These are phyloP conservation scores for Crotalus helleri DNA, from an alignment of 2,113 vertebrate genomes.

Conservation along the genomic window DNA sequence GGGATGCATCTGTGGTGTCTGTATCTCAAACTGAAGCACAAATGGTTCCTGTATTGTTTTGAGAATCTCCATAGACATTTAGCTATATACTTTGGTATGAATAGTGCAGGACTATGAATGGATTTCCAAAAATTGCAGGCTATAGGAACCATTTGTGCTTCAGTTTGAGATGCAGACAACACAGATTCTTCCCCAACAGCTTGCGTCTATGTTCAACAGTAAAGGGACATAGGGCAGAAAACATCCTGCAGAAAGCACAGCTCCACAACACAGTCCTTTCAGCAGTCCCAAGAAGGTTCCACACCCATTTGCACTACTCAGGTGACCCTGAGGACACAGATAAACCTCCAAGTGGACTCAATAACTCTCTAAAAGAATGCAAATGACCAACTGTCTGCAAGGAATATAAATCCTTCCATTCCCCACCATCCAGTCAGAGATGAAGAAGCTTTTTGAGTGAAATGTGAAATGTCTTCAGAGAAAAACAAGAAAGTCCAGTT, in stretches of 20 bases:
- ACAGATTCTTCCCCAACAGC: background rate
- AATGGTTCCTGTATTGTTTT: too few relatives aligned
- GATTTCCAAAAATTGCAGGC: too few relatives aligned
- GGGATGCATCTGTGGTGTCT: too few relatives aligned
- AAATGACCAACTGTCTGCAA: background rate
- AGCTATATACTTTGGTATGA: too few relatives aligned
- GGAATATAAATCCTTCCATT: background rate
- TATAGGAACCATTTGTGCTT: background rate
- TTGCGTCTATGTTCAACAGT: background rate
- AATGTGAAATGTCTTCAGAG: background rate
- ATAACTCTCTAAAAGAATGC: background rate
- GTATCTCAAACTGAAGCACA: too few relatives aligned
- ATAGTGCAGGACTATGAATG: too few relatives aligned
- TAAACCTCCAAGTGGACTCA: background rate
- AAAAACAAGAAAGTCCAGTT: background rate
- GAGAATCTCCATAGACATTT: too few relatives aligned
- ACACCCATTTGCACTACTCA: background rate
- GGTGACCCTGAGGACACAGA: background rate
- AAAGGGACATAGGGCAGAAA: background rate
- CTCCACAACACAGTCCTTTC: background rate
- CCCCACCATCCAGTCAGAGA: background rate
- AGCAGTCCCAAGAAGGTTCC: background rate
- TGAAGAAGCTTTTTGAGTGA: background rate
- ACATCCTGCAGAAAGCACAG: background rate
- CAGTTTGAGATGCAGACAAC: background rate